Evolutionary conservation across 2,797 vertebrate genomes (phyloP).

Genomic region (Chaunax sp.): DNA sequence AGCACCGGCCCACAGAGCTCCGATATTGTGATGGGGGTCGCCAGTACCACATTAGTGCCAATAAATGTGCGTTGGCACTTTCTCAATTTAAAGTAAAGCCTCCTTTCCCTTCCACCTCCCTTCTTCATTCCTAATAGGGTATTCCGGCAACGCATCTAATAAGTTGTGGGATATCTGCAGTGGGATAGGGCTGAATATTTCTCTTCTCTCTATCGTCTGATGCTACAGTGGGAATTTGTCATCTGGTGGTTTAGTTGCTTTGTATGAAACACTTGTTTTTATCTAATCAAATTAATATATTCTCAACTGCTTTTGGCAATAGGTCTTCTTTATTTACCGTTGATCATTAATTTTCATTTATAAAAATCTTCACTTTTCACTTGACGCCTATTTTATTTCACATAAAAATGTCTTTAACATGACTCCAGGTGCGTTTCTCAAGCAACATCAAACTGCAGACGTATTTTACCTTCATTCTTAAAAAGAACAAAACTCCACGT

Average conservation of each 20-base stretch:
- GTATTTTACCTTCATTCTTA: conserved; percentile 17
- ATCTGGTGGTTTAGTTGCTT: conserved; percentile 40
- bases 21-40: conserved; percentile 74
- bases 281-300: conserved; percentile 5
- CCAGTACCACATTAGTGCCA: conserved; percentile 87
- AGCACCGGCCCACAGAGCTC: conserved; percentile 70
- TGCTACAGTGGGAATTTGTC: conserved; percentile 63
- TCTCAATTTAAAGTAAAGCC: conserved; percentile 90
- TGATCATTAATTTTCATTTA: not conserved
- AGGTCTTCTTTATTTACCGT: not conserved
- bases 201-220: conserved; percentile 57
- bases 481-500: conserved; percentile 33
- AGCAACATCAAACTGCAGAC: conserved; percentile 22
- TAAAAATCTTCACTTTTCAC: too few species aligned
- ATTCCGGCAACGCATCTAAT: conserved; percentile 84
- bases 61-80: conserved; percentile 91
- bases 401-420: not conserved
- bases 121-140: conserved; percentile 87
- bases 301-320: not conserved
- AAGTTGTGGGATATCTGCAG: conserved; percentile 80
- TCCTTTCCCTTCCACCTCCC: conserved; percentile 78
- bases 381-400: not conserved
- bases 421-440: conserved; percentile 22
- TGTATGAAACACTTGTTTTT: conserved; percentile 20
- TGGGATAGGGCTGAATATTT: conserved; percentile 75